Percentiles rank a stretch among this genome's conserved stretches.
Evolutionary conservation across 2,888 invertebrate species (phyloP).

Genomic region (Trissonchulus latispiculum): DNA sequence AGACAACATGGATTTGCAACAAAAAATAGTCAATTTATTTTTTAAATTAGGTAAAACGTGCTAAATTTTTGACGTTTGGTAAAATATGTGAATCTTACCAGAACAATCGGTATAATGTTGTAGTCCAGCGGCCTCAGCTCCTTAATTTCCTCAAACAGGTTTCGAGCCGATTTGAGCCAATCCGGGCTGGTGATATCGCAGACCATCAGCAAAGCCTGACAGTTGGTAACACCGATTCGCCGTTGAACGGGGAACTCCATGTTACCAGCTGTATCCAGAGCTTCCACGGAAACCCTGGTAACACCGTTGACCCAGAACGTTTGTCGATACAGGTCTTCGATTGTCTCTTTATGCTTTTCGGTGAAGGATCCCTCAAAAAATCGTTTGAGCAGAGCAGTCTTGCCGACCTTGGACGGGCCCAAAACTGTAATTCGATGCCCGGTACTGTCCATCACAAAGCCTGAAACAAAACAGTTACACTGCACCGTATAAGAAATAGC

Average conservation of each 20-base stretch:
- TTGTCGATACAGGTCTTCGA: constrained; percentile 75
- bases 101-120: background rate
- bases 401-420: constrained; percentile 74
- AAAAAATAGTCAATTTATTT: too few relatives aligned
- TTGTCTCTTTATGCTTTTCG: constrained; percentile 77
- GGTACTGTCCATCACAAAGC: background rate
- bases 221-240: constrained; percentile 81
- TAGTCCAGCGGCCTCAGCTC: constrained; percentile 60
- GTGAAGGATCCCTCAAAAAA: constrained; percentile 78
- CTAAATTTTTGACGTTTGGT: too few relatives aligned
- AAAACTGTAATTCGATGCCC: constrained; percentile 59
- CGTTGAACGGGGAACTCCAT: constrained; percentile 91
- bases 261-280: constrained; percentile 67
- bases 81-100: too few relatives aligned
- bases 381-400: constrained; percentile 79
- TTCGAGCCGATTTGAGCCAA: constrained; percentile 60
- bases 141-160: constrained; percentile 61
- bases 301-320: constrained; percentile 17
- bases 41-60: too few relatives aligned
- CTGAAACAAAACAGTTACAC: too few relatives aligned
- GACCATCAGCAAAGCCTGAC: constrained; percentile 84
- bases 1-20: too few relatives aligned
- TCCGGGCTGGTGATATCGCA: constrained; percentile 71
- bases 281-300: constrained; percentile 61
- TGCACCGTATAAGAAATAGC: too few relatives aligned